A percentile compares a stretch with the other conserved stretches of the same genome.
Conservation (phyloP, 2,888 invertebrate species). For the Cheilosia soror region DNA sequence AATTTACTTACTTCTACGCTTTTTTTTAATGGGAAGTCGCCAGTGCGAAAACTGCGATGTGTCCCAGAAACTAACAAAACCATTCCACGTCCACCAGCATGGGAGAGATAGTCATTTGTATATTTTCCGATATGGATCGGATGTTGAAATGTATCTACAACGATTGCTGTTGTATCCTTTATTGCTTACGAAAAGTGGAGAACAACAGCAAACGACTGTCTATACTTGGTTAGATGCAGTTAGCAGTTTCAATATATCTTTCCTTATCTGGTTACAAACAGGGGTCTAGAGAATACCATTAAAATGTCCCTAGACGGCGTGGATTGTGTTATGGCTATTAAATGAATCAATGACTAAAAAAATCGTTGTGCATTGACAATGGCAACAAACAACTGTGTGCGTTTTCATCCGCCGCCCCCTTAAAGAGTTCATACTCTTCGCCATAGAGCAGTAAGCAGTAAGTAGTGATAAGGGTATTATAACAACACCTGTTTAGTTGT, state of each 20-base stretch:
- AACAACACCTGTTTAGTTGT: too few relatives aligned
- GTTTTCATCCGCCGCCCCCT: too few relatives aligned
- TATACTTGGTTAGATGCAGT: neutral
- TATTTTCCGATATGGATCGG: neutral
- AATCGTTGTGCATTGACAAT: too few relatives aligned
- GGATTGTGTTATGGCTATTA: neutral
- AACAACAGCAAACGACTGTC: neutral
- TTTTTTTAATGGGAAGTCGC: conserved; percentile 6
- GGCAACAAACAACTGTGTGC: too few relatives aligned
- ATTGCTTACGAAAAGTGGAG: neutral
- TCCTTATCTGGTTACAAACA: neutral
- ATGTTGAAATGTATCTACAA: neutral
- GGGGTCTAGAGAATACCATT: conserved; percentile 1
- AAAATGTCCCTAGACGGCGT: neutral
- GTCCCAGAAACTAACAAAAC: too few relatives aligned
- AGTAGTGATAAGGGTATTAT: too few relatives aligned
- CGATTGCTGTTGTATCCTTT: neutral
- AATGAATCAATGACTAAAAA: neutral
- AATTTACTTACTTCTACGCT: conserved; percentile 8
- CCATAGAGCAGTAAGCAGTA: too few relatives aligned
- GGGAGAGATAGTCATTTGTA: neutral
- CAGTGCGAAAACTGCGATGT: neutral
- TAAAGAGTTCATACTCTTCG: too few relatives aligned
- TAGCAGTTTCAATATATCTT: conserved; percentile 2
- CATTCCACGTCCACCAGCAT: neutral